Base-by-base conservation (phyloP, 2,113 vertebrate species). In the Tupaia tana region DNA sequence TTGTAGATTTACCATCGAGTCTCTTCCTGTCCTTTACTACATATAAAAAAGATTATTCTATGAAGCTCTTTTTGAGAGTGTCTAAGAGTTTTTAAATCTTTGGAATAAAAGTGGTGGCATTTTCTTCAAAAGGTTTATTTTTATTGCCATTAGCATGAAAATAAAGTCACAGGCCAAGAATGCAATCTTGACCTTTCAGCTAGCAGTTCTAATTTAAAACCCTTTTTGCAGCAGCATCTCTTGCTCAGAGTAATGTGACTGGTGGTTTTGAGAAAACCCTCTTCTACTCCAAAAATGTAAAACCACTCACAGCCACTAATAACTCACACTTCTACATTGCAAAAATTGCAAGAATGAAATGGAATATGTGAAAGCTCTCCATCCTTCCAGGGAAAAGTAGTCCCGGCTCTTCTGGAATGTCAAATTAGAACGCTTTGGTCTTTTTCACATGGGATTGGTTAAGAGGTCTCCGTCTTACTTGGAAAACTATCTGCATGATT, bases 81-180 rank as follows among this genome's bases (percentile, higher is more conserved):
- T 29, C 29, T 29, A 80, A 86, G 18, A 70, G 29, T 73, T 83
- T 90, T 70, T 4, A 27, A 67, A 25, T 61, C 74, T 74, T 85
- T 74, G 70, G 6, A 27, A 22, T 69, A 70, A 78, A 83, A 52
- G 20, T 82, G 70, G 91, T 86, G 56, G 24, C 61, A 90, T 88
- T 95, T 93, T 43, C 16, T 93, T 92, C 84, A 78, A 34, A 93
- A 75, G 79, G 25, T 89, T 96, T 83, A n/a, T 90, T 95, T 90
- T 93, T 56, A 84, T 77, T 87, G 85, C 61, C 63, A 84, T 90
- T 92, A 84, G 84, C 90, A 20, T 84, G 88, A 95, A 89, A 92
- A 92, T 87, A 85, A 96, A 83, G 71, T 93, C 71, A 63, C 71
- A n/a, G 52, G 67, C 77, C 95, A 94, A 92, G 71, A 93, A 85